phyloP scores from a whole-genome alignment of 1,140 invertebrate genomes.

The Stenopsyche tienmushanensis region DNA sequence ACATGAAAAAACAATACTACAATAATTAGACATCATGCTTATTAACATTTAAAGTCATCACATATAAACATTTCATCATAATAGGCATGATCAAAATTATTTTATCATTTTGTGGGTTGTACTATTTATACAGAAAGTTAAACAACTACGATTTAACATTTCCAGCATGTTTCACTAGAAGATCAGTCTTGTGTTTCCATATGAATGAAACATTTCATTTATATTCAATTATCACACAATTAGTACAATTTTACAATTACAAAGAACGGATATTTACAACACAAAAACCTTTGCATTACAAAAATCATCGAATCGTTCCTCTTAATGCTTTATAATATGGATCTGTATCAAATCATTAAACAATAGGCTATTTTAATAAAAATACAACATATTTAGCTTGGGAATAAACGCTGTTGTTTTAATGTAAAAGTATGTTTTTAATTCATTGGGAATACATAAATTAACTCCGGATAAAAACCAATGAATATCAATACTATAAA shows the following conservation, averaged over 20 bases:
- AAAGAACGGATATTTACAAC: slow-evolving; percentile 13
- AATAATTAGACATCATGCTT: slow-evolving; percentile 29
- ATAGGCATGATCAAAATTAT: slow-evolving; percentile 37
- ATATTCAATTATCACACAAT: slow-evolving; percentile 39
- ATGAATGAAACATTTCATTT: slow-evolving; percentile 35
- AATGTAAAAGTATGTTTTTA: too few species aligned
- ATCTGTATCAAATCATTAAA: too few species aligned
- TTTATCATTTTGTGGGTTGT: slow-evolving; percentile 34
- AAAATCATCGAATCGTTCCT: too few species aligned
- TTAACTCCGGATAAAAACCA: too few species aligned
- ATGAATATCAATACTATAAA: too few species aligned
- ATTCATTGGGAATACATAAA: too few species aligned
- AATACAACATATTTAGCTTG: too few species aligned
- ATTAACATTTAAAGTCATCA: slow-evolving; percentile 30
- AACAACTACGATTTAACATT: slow-evolving; percentile 33
- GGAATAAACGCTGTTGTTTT: too few species aligned
- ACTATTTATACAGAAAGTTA: slow-evolving; percentile 37
- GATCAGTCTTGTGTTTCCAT: slow-evolving; percentile 42
- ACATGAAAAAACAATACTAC: slow-evolving; percentile 34
- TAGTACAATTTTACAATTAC: slow-evolving; percentile 31
- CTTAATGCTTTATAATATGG: too few species aligned
- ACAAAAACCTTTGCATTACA: too few species aligned
- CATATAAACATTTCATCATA: slow-evolving; percentile 31
- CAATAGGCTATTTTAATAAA: too few species aligned
- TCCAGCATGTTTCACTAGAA: slow-evolving; percentile 40